phyloP scores from a whole-genome alignment of 1,140 invertebrate genomes.

The Drosophila athabasca region DNA sequence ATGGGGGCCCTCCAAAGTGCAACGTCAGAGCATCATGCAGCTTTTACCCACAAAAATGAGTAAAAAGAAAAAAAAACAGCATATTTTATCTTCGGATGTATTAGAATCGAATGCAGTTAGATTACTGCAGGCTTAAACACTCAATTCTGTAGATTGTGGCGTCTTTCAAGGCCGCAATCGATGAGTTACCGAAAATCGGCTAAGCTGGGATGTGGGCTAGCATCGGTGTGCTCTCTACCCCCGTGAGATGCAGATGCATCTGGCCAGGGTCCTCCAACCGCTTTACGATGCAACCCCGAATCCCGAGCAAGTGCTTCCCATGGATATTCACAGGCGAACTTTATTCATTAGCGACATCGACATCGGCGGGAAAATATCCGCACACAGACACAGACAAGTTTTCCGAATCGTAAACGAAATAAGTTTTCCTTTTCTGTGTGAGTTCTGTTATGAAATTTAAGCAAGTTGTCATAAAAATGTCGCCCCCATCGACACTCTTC shows the following conservation, averaged over 20 bases:
- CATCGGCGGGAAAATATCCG: constrained; percentile 30
- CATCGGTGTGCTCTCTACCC: no score
- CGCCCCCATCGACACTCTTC: constrained; percentile 49
- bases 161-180: no score
- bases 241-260: no score
- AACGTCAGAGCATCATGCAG: background rate
- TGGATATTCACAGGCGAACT: constrained; percentile 59
- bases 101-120: no score
- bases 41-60: background rate
- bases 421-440: constrained; percentile 61
- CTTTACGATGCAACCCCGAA: constrained; percentile 15
- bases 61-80: no score
- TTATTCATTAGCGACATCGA: constrained; percentile 70
- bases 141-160: no score
- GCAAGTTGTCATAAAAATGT: constrained; percentile 81
- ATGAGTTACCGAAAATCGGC: no score
- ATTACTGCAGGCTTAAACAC: no score
- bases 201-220: no score
- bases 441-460: constrained; percentile 74
- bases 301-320: background rate
- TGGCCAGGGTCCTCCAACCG: background rate
- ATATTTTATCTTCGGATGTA: no score
- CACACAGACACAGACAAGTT: constrained; percentile 30
- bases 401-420: constrained; percentile 58
- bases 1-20: constrained; percentile 1